Evolutionary conservation across 2,797 vertebrate genomes (phyloP), one percentile per base, ranked within the genome.

Genomic region (Enteromius unitaeniatus): DNA sequence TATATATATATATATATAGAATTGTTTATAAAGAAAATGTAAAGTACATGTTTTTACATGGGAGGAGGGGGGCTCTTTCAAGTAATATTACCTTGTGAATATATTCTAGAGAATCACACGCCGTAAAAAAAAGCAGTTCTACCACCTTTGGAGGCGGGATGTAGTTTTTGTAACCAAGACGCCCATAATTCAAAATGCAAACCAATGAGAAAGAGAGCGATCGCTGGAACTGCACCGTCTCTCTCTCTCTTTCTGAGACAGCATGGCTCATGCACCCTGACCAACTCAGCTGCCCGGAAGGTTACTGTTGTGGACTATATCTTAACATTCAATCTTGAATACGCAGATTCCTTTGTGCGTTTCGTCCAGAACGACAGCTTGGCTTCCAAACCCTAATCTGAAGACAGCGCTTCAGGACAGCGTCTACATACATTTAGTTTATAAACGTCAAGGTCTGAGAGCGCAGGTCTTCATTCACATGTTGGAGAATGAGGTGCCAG

Each of bases 151-250:
- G 67, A 37, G 86, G 86, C 79, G 90, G 86, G 87, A 86, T 89
- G 83, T 87, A 85, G 88, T 34, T 92, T 84, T 89, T 89, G 91
- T 89, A 89, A 93, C 89, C 83, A 90, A 90, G 84, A 92, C 96
- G 85, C 91, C 95, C 91, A 88, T 92, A 90, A 93, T 93, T 93
- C 93, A 93, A 84, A 86, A 90, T 89, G 91, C 86, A 85, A 90
- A 87, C 96, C 95, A 96, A 96, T 96, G 91, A 85, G 92, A 89
- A 88, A 65, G 88, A 83, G 93, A 83, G 87, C 73, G 82, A 74
- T 82, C 28, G 40, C 86, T 77, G 87, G 89, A 91, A 88, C 88
- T 87, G 86, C 81, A 84, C 70, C 28, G 42, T 40, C 70, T 55
- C 81, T 45, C 65, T 45, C 64, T 87, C 87, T 82, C 90, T 88